Percentiles rank a stretch among this genome's conserved stretches.
These are phyloP conservation scores for Bubo bubo DNA, from an alignment of 2,113 vertebrate species.

Conservation along the genomic window DNA sequence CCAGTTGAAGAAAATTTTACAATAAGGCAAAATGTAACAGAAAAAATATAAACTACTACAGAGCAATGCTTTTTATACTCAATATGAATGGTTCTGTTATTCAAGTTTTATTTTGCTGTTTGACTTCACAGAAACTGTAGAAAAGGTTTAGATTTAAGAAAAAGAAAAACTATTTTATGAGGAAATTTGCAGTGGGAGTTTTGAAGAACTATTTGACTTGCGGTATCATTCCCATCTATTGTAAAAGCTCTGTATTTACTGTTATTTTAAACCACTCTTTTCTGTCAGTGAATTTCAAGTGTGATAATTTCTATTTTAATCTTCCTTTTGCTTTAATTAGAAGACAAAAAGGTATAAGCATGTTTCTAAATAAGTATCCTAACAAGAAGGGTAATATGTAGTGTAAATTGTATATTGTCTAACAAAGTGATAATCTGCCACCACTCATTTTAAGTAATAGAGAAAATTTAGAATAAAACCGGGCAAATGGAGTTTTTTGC, in stretches of 20 bases:
- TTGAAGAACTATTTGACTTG: slow-evolving; percentile 54
- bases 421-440: slow-evolving; percentile 8
- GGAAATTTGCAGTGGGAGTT: slow-evolving; percentile 46
- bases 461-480: slow-evolving; percentile 19
- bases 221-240: slow-evolving; percentile 37
- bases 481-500: background rate
- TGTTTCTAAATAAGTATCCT: slow-evolving; percentile 35
- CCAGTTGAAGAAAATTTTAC: slow-evolving; percentile 77
- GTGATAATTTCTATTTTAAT: slow-evolving; percentile 42
- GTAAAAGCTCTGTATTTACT: slow-evolving; percentile 27
- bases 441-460: slow-evolving; percentile 41
- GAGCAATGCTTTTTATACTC: slow-evolving; percentile 21
- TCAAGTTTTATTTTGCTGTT: slow-evolving; percentile 60
- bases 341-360: slow-evolving; percentile 54
- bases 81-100: background rate
- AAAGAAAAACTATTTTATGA: slow-evolving; percentile 30
- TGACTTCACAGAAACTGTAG: background rate
- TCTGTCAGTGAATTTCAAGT: slow-evolving; percentile 30
- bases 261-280: slow-evolving; percentile 42
- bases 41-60: slow-evolving; percentile 63
- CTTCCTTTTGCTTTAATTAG: slow-evolving; percentile 50
- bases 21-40: slow-evolving; percentile 71
- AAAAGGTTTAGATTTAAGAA: slow-evolving; percentile 22
- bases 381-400: slow-evolving; percentile 42
- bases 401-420: slow-evolving; percentile 11